A percentile compares a stretch with the other conserved stretches of the same genome.
Conservation (phyloP, 2,113 vertebrate genomes). For the Melanocharis versteri region DNA sequence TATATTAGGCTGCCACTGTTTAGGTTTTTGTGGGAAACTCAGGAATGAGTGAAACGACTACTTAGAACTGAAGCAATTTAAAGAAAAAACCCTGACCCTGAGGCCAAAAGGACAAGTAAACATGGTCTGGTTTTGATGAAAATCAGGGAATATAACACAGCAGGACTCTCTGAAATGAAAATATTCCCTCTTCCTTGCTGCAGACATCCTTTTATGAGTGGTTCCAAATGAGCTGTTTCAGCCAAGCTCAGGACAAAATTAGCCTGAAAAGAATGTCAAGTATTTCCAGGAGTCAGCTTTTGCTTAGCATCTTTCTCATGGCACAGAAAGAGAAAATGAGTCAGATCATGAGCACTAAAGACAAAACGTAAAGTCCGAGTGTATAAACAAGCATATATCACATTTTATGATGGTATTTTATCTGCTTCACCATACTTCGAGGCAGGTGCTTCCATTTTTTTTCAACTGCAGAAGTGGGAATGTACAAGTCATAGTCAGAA, state of each 20-base stretch:
- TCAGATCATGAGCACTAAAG: background rate
- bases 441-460: background rate
- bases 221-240: conserved; percentile 3
- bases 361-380: background rate
- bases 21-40: conserved; percentile 33
- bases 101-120: conserved; percentile 27
- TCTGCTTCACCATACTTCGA: background rate
- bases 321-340: background rate
- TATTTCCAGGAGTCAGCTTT: conserved; percentile 55
- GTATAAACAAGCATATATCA: background rate
- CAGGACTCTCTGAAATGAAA: conserved; percentile 15
- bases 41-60: background rate
- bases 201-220: conserved; percentile 19
- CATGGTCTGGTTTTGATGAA: conserved; percentile 18
- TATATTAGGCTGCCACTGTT: background rate
- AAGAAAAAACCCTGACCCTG: background rate
- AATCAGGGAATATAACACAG: background rate
- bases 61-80: background rate
- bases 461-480: background rate
- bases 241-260: conserved; percentile 41
- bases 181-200: background rate
- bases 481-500: background rate
- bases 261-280: conserved; percentile 48
- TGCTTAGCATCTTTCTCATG: conserved; percentile 35
- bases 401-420: background rate